Percentiles rank a stretch among this genome's conserved stretches.
These are phyloP conservation scores for Sphenopsis melanotis DNA, from an alignment of 2,797 vertebrate genomes.

Conservation along the genomic window DNA sequence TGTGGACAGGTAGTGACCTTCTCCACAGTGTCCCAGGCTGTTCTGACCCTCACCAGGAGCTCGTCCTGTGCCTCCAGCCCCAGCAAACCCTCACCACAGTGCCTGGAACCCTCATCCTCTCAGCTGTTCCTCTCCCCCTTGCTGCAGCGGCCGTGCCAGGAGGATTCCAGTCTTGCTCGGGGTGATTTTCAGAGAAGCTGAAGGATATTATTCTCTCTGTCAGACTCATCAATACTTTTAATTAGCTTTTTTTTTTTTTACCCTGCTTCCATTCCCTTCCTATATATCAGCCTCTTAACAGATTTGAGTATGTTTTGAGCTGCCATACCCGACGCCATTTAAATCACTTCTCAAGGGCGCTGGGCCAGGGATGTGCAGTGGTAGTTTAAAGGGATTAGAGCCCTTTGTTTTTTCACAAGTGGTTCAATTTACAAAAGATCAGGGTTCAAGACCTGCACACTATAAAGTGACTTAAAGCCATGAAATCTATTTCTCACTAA, in stretches of 20 bases:
- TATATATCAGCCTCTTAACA: conserved; percentile 38
- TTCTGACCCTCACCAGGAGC: background rate
- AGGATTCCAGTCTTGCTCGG: background rate
- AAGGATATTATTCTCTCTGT: conserved; percentile 35
- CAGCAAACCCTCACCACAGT: fast-evolving
- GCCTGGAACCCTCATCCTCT: background rate
- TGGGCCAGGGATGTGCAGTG: conserved; percentile 65
- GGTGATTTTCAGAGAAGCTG: conserved; percentile 2
- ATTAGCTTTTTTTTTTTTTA: background rate
- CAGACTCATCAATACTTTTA: conserved; percentile 61
- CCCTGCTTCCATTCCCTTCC: background rate
- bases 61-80: background rate
- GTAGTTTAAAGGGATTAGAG: conserved; percentile 69
- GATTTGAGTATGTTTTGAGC: conserved; percentile 52
- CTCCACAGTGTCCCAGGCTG: background rate
- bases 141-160: fast-evolving
- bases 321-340: conserved; percentile 44
- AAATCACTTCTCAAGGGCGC: conserved; percentile 62
- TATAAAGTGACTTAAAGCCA: conserved; percentile 71
- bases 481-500: conserved; percentile 72
- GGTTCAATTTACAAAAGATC: conserved; percentile 70
- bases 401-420: conserved; percentile 69
- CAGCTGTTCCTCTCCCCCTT: background rate
- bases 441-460: conserved; percentile 67
- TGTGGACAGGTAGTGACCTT: background rate